A percentile compares a stretch with the other conserved stretches of the same genome.
Conservation (phyloP, 2,113 vertebrate species). For the Benitochromis conjunctus region DNA sequence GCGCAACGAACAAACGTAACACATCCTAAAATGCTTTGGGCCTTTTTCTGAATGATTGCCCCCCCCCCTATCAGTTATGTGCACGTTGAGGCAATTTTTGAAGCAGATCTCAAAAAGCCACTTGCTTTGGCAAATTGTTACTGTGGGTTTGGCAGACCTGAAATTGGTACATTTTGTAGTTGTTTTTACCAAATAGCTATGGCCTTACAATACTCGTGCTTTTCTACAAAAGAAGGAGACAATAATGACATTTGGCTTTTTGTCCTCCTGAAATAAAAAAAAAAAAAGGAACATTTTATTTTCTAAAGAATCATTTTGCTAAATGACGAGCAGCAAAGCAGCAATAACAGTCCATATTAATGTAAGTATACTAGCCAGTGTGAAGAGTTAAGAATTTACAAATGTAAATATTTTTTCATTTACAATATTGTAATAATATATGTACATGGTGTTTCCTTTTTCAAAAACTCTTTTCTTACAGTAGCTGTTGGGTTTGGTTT, state of each 20-base stretch:
- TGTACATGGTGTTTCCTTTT: conserved; percentile 89
- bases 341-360: conserved; percentile 88
- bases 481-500: conserved; percentile 67
- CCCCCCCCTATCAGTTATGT: conserved; percentile 35
- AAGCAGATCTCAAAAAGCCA: conserved; percentile 46
- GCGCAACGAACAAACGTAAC: conserved; percentile 45
- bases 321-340: conserved; percentile 77
- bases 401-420: conserved; percentile 88
- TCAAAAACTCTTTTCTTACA: conserved; percentile 80
- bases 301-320: conserved; percentile 75
- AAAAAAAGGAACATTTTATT: conserved; percentile 69
- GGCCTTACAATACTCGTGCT: conserved; percentile 64
- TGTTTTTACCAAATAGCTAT: conserved; percentile 67
- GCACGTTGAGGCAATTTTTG: conserved; percentile 60
- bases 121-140: conserved; percentile 51
- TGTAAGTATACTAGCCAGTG: conserved; percentile 80
- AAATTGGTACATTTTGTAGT: conserved; percentile 74
- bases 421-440: conserved; percentile 85
- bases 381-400: conserved; percentile 79
- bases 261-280: conserved; percentile 60
- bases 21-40: conserved; percentile 17
- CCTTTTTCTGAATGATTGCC: conserved; percentile 28
- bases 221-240: conserved; percentile 73
- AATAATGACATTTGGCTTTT: conserved; percentile 66
- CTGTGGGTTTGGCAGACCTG: conserved; percentile 47